A percentile compares a stretch with the other conserved stretches of the same genome.
Evolutionary conservation across 2,113 vertebrate species (phyloP).

Genomic region (Poecile atricapillus): DNA sequence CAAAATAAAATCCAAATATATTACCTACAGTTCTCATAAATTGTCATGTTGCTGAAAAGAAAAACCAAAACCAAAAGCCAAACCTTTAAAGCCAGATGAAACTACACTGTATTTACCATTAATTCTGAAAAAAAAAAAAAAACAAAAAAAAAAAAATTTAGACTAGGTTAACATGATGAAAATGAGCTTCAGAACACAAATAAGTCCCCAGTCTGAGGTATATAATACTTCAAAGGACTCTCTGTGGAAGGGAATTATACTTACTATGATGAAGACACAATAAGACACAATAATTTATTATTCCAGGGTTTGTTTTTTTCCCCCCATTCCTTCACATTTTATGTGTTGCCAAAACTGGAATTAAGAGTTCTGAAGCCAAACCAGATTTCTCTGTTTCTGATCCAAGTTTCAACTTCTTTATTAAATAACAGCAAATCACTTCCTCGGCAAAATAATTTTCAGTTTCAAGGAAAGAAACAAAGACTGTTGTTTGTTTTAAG

Average conservation of each 20-base stretch:
- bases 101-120: accelerated
- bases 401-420: not conserved
- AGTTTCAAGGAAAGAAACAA: not conserved
- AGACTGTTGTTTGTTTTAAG: not conserved
- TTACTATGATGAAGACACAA: not conserved
- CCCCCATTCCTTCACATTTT: not conserved
- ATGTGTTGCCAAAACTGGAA: not conserved
- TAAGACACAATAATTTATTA: not conserved
- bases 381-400: not conserved
- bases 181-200: not conserved
- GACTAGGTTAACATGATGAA: not conserved
- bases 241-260: not conserved
- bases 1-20: not conserved
- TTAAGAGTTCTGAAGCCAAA: not conserved
- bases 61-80: too few relatives aligned
- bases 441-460: not conserved
- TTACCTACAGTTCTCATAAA: not conserved
- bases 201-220: not conserved
- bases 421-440: not conserved
- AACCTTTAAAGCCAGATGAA: accelerated
- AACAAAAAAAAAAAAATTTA: not conserved
- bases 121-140: not conserved
- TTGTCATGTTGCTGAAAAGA: not conserved
- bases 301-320: not conserved
- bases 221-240: not conserved